A percentile compares a stretch with the other conserved stretches of the same genome.
Evolutionary conservation across 1,140 invertebrate species (phyloP).

Genomic region (Zaprionus lachaisei): DNA sequence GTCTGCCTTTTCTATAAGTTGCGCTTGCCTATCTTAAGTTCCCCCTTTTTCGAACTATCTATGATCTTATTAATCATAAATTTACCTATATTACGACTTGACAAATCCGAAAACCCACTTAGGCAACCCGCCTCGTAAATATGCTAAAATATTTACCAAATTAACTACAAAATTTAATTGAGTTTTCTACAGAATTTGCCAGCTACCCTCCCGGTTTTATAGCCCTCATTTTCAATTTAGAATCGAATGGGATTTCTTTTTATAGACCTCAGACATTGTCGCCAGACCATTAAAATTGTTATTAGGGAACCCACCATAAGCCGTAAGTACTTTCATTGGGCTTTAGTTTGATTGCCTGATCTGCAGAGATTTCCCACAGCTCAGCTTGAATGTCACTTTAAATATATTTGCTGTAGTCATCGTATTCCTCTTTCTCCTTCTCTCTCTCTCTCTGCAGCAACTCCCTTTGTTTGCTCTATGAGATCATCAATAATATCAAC

Average conservation of each 20-base stretch:
- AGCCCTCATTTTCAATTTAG: constrained; percentile 11
- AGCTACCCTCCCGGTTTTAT: constrained; percentile 23
- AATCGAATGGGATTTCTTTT: constrained; percentile 18
- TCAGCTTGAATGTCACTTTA: constrained; percentile 62
- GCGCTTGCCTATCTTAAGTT: neutral
- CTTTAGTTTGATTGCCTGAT: constrained; percentile 10
- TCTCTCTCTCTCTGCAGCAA: neutral
- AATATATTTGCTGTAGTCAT: constrained; percentile 30
- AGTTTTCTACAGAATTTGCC: constrained; percentile 6
- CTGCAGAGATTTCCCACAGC: constrained; percentile 44
- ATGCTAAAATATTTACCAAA: constrained; percentile 22
- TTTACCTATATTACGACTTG: constrained; percentile 13
- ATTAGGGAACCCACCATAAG: neutral
- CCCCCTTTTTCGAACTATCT: neutral
- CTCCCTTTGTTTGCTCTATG: constrained; percentile 34
- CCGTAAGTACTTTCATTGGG: constrained; percentile 16
- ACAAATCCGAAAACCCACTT: neutral
- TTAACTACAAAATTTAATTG: constrained; percentile 22
- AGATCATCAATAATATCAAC: constrained; percentile 65
- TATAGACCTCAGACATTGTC: constrained; percentile 45
- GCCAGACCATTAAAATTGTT: constrained; percentile 33
- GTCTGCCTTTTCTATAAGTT: neutral
- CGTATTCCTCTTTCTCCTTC: neutral
- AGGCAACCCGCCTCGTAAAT: neutral
- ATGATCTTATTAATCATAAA: constrained; percentile 28